A percentile compares a stretch with the other conserved stretches of the same genome.
phyloP scores from a whole-genome alignment of 2,888 invertebrate species.

The Physocephala rufipes region DNA sequence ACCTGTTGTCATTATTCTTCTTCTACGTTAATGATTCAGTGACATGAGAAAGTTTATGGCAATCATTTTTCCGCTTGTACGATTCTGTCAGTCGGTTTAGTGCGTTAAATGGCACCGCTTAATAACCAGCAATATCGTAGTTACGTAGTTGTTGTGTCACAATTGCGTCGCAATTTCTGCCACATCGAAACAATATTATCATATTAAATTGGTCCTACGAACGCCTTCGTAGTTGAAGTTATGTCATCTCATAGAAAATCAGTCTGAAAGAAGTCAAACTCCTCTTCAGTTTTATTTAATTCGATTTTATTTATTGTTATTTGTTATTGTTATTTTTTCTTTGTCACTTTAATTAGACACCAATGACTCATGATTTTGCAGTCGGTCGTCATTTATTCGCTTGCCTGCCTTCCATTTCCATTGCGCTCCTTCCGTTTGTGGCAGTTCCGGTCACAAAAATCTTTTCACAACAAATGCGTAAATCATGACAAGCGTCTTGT shows the following conservation, averaged over 20 bases:
- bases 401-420: background rate
- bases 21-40: slow-evolving; percentile 41
- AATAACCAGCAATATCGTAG: too few relatives aligned
- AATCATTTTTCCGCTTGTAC: background rate
- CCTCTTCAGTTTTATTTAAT: too few relatives aligned
- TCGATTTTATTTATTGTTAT: too few relatives aligned
- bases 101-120: slow-evolving; percentile 8
- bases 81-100: background rate
- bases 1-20: slow-evolving; percentile 26
- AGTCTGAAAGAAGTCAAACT: too few relatives aligned
- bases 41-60: slow-evolving; percentile 41
- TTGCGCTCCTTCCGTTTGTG: slow-evolving; percentile 14
- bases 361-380: slow-evolving; percentile 35
- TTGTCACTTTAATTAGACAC: slow-evolving; percentile 33
- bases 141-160: too few relatives aligned
- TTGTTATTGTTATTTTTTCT: background rate
- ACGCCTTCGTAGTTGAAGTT: too few relatives aligned
- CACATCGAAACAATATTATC: too few relatives aligned
- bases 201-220: too few relatives aligned
- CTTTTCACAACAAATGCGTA: background rate
- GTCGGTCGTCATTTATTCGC: too few relatives aligned
- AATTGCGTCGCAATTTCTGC: slow-evolving; percentile 4
- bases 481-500: slow-evolving; percentile 10
- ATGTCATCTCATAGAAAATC: too few relatives aligned
- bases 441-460: slow-evolving; percentile 13